Percentiles rank a stretch among this genome's conserved stretches.
phyloP scores from a whole-genome alignment of 2,888 invertebrate species.

The Azorinus chamasolen region DNA sequence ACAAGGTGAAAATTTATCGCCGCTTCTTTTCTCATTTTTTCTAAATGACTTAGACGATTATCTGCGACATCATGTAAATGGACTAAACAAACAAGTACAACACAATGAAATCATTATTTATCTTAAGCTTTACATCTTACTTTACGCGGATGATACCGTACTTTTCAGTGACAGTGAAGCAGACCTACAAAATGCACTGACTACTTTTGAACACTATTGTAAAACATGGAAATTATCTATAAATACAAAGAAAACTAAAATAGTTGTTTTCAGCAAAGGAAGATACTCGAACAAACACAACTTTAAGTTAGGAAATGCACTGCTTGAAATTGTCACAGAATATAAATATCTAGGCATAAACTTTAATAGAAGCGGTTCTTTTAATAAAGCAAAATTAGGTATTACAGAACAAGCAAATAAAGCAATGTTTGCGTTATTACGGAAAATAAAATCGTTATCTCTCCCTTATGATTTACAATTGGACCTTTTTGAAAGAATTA shows the following conservation, averaged over 20 bases:
- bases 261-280: neutral
- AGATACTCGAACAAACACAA: neutral
- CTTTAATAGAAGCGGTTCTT: constrained; percentile 4
- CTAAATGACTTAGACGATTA: constrained; percentile 49
- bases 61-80: constrained; percentile 16
- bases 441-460: neutral
- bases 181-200: neutral
- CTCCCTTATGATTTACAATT: neutral
- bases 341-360: neutral
- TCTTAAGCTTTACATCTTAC: constrained; percentile 1
- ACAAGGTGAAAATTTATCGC: constrained; percentile 52
- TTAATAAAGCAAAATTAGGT: constrained; percentile 9
- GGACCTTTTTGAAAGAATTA: constrained; percentile 9
- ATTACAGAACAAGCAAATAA: constrained; percentile 18
- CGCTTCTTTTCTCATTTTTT: constrained; percentile 39
- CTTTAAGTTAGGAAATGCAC: neutral
- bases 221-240: constrained; percentile 6
- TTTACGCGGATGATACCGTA: constrained; percentile 11
- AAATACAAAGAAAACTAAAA: constrained; percentile 4
- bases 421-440: constrained; percentile 4
- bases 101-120: neutral
- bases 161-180: neutral
- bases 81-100: too few species aligned
- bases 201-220: neutral
- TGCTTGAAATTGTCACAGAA: neutral